Base-by-base conservation (phyloP, 2,113 vertebrate genomes). In the Oceanites oceanicus region DNA sequence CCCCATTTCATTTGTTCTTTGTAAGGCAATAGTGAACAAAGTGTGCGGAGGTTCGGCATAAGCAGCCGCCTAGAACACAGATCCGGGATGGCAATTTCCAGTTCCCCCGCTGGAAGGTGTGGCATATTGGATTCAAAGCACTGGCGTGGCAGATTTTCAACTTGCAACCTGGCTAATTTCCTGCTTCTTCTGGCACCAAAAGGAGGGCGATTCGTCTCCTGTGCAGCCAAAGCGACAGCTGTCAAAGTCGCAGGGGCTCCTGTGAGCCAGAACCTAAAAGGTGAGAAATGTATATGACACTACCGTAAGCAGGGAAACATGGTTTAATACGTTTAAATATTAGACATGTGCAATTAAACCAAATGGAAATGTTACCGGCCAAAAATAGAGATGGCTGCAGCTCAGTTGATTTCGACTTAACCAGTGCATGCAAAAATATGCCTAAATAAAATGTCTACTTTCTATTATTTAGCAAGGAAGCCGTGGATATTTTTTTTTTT, bases 131-230 rank as follows among this genome's bases (percentile, higher is more conserved):
- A 98, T 97, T 97, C 97, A 97, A 88, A 95, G 96, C 96, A 95
- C 96, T 93, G 81, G 86, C 76, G 97, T 97, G 94, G 98, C 97
- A 97, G 97, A 98, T 98, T 97, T 97, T 97, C 97, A 97, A 97
- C 98, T 98, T 92, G 92, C 98, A 98, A 98, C 97, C 98, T 98
- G 98, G 98, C 98, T 98, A 98, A 98, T 98, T 98, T 98, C 98
- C 98, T 98, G 97, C 97, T 98, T 98, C 98, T 98, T 98, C 98
- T 98, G 98, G 98, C 98, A 98, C 97, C 97, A 97, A 97, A 97
- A 97, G 94, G 97, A 98, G 98, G 97, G 97, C 97, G 95, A 96
- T 98, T 97, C 97, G 97, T 98, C 97, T 98, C 97, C 96, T 95
- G 82, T 97, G 98, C 97, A 95, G 97, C 96, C 92, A 96, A 91